Evolutionary conservation across 1,140 invertebrate genomes (phyloP).

Genomic region (Cotesia glomerata): DNA sequence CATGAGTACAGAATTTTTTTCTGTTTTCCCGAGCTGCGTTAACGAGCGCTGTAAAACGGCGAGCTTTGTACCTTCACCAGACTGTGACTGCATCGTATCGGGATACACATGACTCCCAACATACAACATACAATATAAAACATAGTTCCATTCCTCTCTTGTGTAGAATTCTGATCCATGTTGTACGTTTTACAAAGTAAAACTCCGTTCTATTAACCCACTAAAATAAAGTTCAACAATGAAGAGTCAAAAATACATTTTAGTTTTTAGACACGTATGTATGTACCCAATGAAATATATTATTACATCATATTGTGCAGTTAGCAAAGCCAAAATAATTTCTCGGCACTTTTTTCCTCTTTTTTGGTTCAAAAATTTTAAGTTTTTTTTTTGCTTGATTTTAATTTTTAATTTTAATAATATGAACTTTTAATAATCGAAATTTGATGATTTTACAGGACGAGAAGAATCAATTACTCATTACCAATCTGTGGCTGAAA

Average conservation of each 20-base stretch:
- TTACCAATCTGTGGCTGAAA: constrained; percentile 92
- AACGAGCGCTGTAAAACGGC: constrained; percentile 16
- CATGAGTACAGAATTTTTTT: neutral
- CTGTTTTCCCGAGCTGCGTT: neutral
- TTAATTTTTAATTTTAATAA: constrained; percentile 42
- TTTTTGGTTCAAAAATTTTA: neutral
- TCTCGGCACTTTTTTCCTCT: neutral
- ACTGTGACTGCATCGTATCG: constrained; percentile 4
- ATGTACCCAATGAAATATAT: neutral
- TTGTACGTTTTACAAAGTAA: neutral
- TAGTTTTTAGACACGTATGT: too few relatives aligned
- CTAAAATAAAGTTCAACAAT: constrained; percentile 5
- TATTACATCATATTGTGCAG: neutral
- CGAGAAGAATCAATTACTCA: constrained; percentile 91
- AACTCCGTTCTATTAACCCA: constrained; percentile 7
- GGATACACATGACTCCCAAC: neutral
- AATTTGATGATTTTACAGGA: constrained; percentile 70
- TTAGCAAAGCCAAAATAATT: neutral
- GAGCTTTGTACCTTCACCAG: constrained; percentile 18
- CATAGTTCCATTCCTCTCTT: too few relatives aligned
- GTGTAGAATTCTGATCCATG: constrained; percentile 5
- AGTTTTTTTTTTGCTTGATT: neutral
- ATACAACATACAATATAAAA: too few relatives aligned
- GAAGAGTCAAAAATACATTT: neutral
- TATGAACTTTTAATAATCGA: neutral